These are phyloP conservation scores for Drepanosiphum platanoidis DNA, from an alignment of 2,888 invertebrate species.

Conservation along the genomic window DNA sequence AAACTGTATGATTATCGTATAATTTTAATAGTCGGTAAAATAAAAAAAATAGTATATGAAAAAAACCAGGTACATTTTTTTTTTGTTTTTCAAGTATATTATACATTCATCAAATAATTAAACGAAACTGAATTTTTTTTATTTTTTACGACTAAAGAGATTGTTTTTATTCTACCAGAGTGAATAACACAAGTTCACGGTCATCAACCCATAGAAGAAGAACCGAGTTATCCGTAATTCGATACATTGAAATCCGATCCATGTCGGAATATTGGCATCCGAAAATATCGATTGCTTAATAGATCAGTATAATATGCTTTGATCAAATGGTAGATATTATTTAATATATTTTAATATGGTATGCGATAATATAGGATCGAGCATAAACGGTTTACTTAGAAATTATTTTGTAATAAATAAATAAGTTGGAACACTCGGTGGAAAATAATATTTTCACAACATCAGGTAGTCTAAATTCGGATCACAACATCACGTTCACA, in stretches of 20 bases:
- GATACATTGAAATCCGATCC: conserved; percentile 44
- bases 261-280: conserved; percentile 31
- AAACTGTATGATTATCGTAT: too few relatives aligned
- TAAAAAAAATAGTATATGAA: not conserved
- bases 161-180: not conserved
- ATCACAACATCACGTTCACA: conserved; percentile 10
- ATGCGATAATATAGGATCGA: not conserved
- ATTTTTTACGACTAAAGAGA: not conserved
- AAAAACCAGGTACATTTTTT: not conserved
- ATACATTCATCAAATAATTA: not conserved
- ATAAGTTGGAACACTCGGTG: not conserved
- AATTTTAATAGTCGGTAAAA: too few relatives aligned
- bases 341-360: not conserved
- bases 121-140: not conserved
- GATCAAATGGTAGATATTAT: not conserved
- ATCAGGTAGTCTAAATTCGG: not conserved
- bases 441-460: not conserved
- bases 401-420: not conserved
- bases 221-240: conserved; percentile 37
- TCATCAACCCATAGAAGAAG: conserved; percentile 44
- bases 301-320: not conserved
- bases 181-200: conserved; percentile 40
- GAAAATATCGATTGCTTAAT: conserved; percentile 53
- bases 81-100: not conserved
- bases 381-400: not conserved